Percentiles rank a stretch among this genome's conserved stretches.
phyloP scores from a whole-genome alignment of 2,888 invertebrate genomes.

The Osmoderma eremita region DNA sequence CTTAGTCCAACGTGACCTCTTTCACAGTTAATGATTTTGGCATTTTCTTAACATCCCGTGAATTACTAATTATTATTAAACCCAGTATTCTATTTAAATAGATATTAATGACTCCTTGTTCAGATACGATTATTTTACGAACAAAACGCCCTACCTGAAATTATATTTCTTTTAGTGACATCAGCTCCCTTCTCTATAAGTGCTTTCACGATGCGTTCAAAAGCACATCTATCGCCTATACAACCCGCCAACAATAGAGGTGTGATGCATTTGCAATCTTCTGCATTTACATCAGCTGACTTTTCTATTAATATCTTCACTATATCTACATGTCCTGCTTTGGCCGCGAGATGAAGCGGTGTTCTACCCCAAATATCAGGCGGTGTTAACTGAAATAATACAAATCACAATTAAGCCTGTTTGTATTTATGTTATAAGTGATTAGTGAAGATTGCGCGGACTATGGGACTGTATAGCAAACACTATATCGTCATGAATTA shows the following conservation, averaged over 20 bases:
- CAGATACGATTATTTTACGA: too few relatives aligned
- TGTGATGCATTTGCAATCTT: slow-evolving; percentile 60
- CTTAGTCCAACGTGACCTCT: too few relatives aligned
- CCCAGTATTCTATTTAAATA: too few relatives aligned
- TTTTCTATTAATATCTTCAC: slow-evolving; percentile 57
- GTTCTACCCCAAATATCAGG: slow-evolving; percentile 60
- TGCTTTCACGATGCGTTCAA: slow-evolving; percentile 57
- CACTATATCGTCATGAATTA: too few relatives aligned
- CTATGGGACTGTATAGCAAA: too few relatives aligned
- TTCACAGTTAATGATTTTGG: too few relatives aligned
- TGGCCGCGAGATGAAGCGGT: slow-evolving; percentile 61
- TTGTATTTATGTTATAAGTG: too few relatives aligned
- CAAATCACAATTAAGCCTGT: too few relatives aligned
- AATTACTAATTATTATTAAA: too few relatives aligned
- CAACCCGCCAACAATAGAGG: slow-evolving; percentile 61
- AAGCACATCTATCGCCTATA: slow-evolving; percentile 52
- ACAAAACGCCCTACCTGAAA: slow-evolving; percentile 40
- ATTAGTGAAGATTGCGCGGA: too few relatives aligned
- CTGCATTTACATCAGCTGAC: slow-evolving; percentile 56
- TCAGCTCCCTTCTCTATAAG: slow-evolving; percentile 57
- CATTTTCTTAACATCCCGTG: too few relatives aligned
- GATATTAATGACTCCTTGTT: too few relatives aligned
- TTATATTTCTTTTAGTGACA: slow-evolving; percentile 48
- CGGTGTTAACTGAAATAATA: slow-evolving; percentile 54
- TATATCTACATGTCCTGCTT: slow-evolving; percentile 57